These are phyloP conservation scores for Pituophis catenifer DNA, from an alignment of 2,113 vertebrate genomes.

Conservation along the genomic window DNA sequence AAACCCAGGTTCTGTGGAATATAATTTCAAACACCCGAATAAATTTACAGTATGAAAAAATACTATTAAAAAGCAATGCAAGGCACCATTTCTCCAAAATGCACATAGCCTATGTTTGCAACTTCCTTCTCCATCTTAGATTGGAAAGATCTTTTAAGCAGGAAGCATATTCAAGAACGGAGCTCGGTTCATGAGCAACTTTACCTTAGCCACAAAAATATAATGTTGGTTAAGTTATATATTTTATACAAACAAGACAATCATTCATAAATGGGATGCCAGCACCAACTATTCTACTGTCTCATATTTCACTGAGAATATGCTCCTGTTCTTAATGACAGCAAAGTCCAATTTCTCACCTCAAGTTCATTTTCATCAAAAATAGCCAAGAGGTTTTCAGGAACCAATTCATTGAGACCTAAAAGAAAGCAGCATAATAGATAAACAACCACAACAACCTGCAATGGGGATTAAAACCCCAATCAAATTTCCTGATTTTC, in stretches of 20 bases:
- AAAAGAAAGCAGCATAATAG: conserved; percentile 49
- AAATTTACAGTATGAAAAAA: neutral
- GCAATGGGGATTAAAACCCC: neutral
- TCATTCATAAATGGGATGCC: neutral
- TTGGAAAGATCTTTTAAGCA: neutral
- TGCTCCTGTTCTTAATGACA: conserved; percentile 13
- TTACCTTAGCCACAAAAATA: neutral
- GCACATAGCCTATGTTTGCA: neutral
- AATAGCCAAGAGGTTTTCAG: conserved; percentile 97
- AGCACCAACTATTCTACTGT: neutral
- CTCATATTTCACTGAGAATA: neutral
- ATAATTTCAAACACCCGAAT: neutral
- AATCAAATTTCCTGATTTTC: neutral
- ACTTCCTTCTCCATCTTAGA: neutral
- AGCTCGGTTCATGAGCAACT: neutral
- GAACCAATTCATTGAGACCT: conserved; percentile 96
- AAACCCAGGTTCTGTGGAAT: neutral
- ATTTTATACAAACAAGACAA: neutral
- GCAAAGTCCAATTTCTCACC: conserved; percentile 68
- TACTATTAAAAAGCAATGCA: neutral
- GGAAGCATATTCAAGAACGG: neutral
- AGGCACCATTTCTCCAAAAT: neutral
- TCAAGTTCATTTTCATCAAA: conserved; percentile 99
- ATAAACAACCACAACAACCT: neutral
- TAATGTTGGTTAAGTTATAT: neutral